Percentiles rank a stretch among this genome's conserved stretches.
Evolutionary conservation across 2,888 invertebrate species (phyloP).

Genomic region (Oscheius onirici): DNA sequence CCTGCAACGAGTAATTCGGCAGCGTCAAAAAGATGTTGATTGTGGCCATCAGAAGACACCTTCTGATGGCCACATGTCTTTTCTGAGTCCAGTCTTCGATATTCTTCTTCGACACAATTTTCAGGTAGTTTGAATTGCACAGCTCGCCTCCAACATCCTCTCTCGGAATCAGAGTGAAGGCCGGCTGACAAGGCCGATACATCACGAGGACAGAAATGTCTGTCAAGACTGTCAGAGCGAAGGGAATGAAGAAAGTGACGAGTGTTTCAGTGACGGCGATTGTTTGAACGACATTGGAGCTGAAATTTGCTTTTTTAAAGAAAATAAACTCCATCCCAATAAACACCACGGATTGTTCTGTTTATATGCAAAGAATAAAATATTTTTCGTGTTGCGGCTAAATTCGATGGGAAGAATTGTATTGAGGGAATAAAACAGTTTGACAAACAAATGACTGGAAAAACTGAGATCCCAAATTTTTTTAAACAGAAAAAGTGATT

Average conservation of each 20-base stretch:
- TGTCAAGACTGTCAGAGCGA: conserved; percentile 50
- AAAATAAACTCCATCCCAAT: no score
- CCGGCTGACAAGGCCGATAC: conserved; percentile 16
- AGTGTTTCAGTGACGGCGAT: conserved; percentile 51
- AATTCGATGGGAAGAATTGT: no score
- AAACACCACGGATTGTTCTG: no score
- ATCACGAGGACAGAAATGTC: conserved; percentile 52
- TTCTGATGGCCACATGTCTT: conserved; percentile 43
- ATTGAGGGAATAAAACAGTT: no score
- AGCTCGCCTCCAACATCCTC: conserved; percentile 22
- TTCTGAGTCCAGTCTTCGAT: conserved; percentile 36
- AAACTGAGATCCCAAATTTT: no score
- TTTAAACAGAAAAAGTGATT: no score
- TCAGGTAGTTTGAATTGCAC: conserved; percentile 34
- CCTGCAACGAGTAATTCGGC: conserved; percentile 53
- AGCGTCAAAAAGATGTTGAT: conserved; percentile 49
- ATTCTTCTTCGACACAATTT: conserved; percentile 47
- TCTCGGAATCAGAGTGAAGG: conserved; percentile 20
- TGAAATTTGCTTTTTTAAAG: no score
- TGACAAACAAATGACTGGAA: no score
- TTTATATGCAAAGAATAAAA: no score
- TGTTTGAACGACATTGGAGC: conserved; percentile 39
- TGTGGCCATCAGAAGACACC: conserved; percentile 52
- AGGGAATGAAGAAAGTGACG: conserved; percentile 54
- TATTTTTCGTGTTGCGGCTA: no score